Percentiles rank a stretch among this genome's conserved stretches.
Evolutionary conservation across 37 sponge, comb jelly and placozoan species (phyloP).

Genomic region (Beroe ovata): DNA sequence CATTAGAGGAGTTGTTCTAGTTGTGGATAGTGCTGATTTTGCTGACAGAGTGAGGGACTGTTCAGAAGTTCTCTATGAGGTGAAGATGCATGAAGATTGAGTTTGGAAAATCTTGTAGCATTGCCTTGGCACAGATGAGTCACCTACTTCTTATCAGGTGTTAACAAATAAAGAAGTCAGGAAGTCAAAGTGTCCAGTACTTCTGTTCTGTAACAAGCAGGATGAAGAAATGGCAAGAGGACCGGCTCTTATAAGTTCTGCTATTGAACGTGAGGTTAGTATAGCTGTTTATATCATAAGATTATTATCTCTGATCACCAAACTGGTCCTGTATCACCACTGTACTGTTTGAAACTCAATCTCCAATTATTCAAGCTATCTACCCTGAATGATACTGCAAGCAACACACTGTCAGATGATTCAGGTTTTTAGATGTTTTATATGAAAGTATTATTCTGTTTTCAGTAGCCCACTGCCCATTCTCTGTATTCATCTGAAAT

Average conservation of each 20-base stretch:
- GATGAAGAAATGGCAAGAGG: slow-evolving; percentile 58
- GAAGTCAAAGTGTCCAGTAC: slow-evolving; percentile 36
- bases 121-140: neutral
- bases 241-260: neutral
- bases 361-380: slow-evolving; percentile 9
- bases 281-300: neutral
- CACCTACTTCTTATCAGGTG: neutral
- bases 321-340: too few relatives aligned
- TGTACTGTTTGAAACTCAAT: too few relatives aligned
- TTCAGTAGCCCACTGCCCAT: too few relatives aligned
- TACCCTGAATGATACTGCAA: slow-evolving; percentile 26
- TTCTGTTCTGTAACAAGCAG: slow-evolving; percentile 48
- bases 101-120: neutral
- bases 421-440: slow-evolving; percentile 9
- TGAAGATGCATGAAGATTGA: slow-evolving; percentile 1
- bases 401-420: slow-evolving; percentile 42
- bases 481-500: too few relatives aligned
- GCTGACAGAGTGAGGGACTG: slow-evolving; percentile 21
- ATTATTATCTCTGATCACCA: neutral
- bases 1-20: slow-evolving; percentile 20
- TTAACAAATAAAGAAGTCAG: neutral
- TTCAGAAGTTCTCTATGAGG: slow-evolving; percentile 34
- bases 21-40: slow-evolving; percentile 64
- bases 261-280: slow-evolving; percentile 26
- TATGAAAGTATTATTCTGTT: too few relatives aligned